phyloP scores from a whole-genome alignment of 2,113 vertebrate genomes.

The Sylvia atricapilla region DNA sequence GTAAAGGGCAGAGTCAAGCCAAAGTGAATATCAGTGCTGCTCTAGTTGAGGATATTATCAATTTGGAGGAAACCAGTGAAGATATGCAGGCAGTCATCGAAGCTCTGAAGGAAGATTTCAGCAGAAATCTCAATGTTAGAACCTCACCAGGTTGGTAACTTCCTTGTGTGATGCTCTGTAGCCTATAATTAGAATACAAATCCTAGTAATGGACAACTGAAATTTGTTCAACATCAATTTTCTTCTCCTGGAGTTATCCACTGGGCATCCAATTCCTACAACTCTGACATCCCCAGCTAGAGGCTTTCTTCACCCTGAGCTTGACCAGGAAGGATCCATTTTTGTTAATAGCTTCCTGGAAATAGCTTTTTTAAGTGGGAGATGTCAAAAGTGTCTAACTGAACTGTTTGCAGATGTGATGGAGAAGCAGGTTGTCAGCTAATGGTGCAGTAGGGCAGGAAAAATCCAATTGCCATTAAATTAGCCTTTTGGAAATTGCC shows the following conservation, averaged over 20 bases:
- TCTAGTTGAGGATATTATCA: conserved; percentile 91
- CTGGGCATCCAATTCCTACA: conserved; percentile 2
- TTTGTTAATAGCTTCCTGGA: conserved; percentile 84
- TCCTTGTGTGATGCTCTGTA: not conserved
- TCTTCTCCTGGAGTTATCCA: not conserved
- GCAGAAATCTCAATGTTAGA: conserved; percentile 87
- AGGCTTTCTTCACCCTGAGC: conserved; percentile 59
- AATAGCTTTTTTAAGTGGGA: conserved; percentile 76
- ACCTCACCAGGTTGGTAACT: conserved; percentile 85
- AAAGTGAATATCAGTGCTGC: conserved; percentile 86
- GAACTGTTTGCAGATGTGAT: conserved; percentile 89
- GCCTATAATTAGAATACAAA: not conserved
- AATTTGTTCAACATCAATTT: not conserved
- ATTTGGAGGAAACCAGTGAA: conserved; percentile 80
- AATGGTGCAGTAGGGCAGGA: conserved; percentile 74
- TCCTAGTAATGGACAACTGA: not conserved
- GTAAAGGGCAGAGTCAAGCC: conserved; percentile 80
- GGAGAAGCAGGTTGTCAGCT: conserved; percentile 76
- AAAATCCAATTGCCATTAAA: conserved; percentile 80
- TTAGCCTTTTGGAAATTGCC: conserved; percentile 78
- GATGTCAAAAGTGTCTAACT: conserved; percentile 74
- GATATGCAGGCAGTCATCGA: conserved; percentile 83
- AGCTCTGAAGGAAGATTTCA: conserved; percentile 89
- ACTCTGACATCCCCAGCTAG: conserved; percentile 9
- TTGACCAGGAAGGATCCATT: conserved; percentile 81